These are phyloP conservation scores for Morpho achilles DNA, from an alignment of 2,888 invertebrate genomes.

Conservation along the genomic window DNA sequence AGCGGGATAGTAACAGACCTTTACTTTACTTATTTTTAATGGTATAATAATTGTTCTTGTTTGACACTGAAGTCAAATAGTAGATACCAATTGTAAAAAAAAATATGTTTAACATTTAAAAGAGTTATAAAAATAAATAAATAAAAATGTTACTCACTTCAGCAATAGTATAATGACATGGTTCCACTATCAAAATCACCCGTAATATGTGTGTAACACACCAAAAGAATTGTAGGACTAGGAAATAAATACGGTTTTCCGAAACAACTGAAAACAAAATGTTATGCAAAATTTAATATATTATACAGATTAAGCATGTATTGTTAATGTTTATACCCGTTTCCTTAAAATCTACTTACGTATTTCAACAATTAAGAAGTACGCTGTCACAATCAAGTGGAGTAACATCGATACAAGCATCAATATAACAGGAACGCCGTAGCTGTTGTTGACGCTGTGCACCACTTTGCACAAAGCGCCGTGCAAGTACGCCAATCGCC, in stretches of 20 bases:
- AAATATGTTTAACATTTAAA: no score
- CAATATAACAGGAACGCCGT: slow-evolving; percentile 73
- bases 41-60: no score
- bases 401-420: slow-evolving; percentile 78
- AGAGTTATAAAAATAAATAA: no score
- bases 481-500: slow-evolving; percentile 71
- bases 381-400: slow-evolving; percentile 81
- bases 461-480: slow-evolving; percentile 75
- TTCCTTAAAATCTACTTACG: slow-evolving; percentile 42
- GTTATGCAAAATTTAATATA: no score
- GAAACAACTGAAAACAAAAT: slow-evolving; percentile 52
- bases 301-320: no score
- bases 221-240: slow-evolving; percentile 78
- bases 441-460: slow-evolving; percentile 69
- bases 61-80: no score
- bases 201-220: slow-evolving; percentile 74
- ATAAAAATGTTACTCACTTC: slow-evolving; percentile 51
- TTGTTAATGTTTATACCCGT: no score
- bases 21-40: no score
- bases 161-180: slow-evolving; percentile 74
- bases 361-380: slow-evolving; percentile 78
- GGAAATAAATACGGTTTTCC: slow-evolving; percentile 63
- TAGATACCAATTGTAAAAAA: no score
- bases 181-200: slow-evolving; percentile 79
- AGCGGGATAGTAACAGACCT: no score